These are phyloP conservation scores for Sylvilagus floridanus DNA, from an alignment of 2,797 vertebrate species.

Conservation along the genomic window DNA sequence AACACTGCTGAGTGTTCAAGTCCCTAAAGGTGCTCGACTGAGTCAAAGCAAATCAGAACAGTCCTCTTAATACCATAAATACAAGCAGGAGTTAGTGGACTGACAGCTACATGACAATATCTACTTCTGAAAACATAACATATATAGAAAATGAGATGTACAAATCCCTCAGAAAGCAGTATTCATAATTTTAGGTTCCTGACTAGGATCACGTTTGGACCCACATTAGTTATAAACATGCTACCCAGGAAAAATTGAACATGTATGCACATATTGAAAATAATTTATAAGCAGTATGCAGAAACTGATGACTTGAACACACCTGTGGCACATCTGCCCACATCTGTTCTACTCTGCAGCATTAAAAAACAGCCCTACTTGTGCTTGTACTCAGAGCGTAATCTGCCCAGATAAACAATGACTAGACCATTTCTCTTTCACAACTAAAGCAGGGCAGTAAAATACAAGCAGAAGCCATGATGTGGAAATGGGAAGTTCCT, in stretches of 20 bases:
- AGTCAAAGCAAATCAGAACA: rapidly evolving
- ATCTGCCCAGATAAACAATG: background rate
- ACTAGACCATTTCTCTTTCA: rapidly evolving
- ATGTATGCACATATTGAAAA: background rate
- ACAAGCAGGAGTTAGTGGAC: background rate
- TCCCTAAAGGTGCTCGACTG: background rate
- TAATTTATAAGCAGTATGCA: background rate
- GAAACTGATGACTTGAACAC: background rate
- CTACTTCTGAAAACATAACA: background rate
- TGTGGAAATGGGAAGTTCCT: background rate
- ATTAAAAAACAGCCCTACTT: too few relatives aligned
- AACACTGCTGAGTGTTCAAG: background rate
- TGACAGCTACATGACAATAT: background rate
- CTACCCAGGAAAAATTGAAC: background rate
- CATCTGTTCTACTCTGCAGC: background rate
- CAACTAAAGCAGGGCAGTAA: background rate
- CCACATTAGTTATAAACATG: too few relatives aligned
- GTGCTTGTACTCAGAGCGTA: rapidly evolving
- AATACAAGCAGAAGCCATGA: background rate
- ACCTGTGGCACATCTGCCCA: too few relatives aligned
- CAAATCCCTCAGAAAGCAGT: background rate
- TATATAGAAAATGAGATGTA: background rate
- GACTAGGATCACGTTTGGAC: background rate
- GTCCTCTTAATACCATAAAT: background rate
- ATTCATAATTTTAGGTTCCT: background rate